phyloP scores from a whole-genome alignment of 2,888 invertebrate species.

The Eupithecia inturbata region DNA sequence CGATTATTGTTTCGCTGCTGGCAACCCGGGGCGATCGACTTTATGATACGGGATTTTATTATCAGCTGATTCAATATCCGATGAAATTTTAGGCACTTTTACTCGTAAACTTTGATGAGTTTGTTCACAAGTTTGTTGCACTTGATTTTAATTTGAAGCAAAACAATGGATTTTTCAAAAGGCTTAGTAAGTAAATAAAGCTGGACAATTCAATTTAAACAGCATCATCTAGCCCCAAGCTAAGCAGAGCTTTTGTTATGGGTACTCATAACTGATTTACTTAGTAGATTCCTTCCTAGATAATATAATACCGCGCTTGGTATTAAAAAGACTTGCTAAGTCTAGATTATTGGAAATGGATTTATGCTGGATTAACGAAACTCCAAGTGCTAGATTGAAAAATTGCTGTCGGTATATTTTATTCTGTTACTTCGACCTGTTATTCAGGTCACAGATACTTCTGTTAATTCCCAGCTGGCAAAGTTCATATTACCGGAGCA shows the following conservation, averaged over 20 bases:
- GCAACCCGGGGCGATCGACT: conserved; percentile 4
- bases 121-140: conserved; percentile 7
- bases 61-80: conserved; percentile 3
- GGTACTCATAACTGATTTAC: too few species aligned
- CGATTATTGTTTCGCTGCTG: neutral
- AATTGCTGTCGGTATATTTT: neutral
- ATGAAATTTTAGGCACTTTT: neutral
- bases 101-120: conserved; percentile 11
- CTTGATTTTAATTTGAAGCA: neutral
- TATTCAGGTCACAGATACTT: neutral
- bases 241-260: too few species aligned
- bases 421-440: neutral
- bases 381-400: neutral
- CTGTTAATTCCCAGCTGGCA: conserved; percentile 4
- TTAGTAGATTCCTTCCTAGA: neutral
- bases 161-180: too few species aligned
- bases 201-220: too few species aligned
- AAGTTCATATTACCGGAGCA: conserved; percentile 10
- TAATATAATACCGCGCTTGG: neutral
- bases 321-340: neutral
- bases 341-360: neutral
- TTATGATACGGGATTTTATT: neutral
- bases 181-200: too few species aligned
- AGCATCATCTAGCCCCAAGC: too few species aligned
- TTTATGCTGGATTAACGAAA: neutral